Evolutionary conservation across 2,797 vertebrate species (phyloP).

Genomic region (Epinephelus coioides): DNA sequence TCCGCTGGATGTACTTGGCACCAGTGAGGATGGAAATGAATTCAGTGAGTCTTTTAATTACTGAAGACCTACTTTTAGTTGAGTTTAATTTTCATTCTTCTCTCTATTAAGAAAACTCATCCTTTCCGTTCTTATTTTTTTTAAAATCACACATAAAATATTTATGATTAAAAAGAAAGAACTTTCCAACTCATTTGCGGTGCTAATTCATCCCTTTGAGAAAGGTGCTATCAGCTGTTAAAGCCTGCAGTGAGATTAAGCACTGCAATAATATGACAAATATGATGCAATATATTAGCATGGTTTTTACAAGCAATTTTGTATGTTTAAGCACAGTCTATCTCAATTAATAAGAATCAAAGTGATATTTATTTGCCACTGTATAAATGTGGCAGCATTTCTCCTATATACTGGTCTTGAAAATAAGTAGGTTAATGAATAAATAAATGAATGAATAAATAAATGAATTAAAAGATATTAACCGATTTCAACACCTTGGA

Average conservation of each 20-base stretch:
- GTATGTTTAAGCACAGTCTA: not conserved
- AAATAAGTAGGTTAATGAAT: no score
- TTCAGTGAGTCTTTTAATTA: constrained; percentile 3
- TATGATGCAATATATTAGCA: not conserved
- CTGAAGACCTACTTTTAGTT: constrained; percentile 2
- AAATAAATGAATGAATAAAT: not conserved
- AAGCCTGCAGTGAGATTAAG: not conserved
- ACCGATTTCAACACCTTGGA: no score
- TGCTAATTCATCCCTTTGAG: not conserved
- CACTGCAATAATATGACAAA: not conserved
- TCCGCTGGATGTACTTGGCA: constrained; percentile 2
- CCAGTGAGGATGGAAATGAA: constrained; percentile 22
- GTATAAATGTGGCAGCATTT: no score
- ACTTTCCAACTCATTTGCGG: not conserved
- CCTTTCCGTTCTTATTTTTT: not conserved
- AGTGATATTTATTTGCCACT: not conserved
- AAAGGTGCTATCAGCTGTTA: not conserved
- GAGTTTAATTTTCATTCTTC: not conserved
- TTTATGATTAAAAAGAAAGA: not conserved
- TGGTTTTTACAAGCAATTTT: not conserved
- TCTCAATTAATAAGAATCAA: not conserved
- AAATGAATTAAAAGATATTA: not conserved
- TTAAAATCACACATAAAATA: not conserved
- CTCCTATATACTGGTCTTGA: no score
- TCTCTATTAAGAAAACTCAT: not conserved